phyloP scores from a whole-genome alignment of 2,113 vertebrate genomes.

The Psittacus erithacus region DNA sequence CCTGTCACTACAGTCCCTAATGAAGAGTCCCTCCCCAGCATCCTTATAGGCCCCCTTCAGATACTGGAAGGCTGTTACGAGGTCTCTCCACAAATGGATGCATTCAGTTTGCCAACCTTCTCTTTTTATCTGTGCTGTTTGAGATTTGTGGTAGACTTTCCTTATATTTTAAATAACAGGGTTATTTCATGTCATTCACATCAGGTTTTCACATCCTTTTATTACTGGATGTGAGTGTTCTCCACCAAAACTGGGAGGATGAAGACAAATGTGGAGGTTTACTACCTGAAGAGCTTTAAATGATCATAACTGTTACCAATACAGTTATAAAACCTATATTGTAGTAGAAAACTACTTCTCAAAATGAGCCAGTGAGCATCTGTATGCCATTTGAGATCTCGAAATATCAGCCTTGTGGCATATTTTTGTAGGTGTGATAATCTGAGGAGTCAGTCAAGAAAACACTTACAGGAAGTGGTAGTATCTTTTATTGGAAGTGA shows the following conservation, averaged over 20 bases:
- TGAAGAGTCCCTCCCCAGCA: no score
- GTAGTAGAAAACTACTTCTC: not conserved
- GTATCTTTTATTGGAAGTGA: slow-evolving; percentile 18
- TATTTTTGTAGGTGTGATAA: slow-evolving; percentile 21
- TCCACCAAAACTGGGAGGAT: not conserved
- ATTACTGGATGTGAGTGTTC: not conserved
- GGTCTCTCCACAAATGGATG: not conserved
- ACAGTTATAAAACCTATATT: not conserved
- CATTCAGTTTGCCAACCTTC: not conserved
- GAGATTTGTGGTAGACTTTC: not conserved
- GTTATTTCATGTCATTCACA: not conserved
- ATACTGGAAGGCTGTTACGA: no score
- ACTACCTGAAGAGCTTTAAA: not conserved
- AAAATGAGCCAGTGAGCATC: slow-evolving; percentile 9
- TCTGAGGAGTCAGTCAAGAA: slow-evolving; percentile 4
- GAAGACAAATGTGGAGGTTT: not conserved
- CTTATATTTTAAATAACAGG: not conserved
- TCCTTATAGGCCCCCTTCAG: no score
- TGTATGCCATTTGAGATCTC: not conserved
- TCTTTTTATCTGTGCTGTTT: not conserved
- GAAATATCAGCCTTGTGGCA: not conserved
- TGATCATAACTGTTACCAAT: not conserved
- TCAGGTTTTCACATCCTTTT: not conserved
- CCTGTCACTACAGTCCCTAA: no score
- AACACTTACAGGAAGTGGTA: not conserved